Conservation (phyloP, 2,888 invertebrate species). For the Himalopsyche anomala region DNA sequence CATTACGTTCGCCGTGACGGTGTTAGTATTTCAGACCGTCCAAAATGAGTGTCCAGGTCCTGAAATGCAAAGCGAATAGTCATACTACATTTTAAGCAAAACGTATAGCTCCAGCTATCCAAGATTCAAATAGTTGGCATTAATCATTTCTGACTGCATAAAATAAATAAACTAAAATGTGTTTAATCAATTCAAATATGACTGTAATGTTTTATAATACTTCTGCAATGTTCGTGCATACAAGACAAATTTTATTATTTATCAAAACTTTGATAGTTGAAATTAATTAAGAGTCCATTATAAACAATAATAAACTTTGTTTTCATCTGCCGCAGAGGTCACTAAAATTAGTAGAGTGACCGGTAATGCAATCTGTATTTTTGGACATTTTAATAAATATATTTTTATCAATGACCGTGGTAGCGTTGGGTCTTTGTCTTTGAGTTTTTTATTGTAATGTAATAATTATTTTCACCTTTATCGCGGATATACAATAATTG, state of each 20-base stretch:
- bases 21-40: too few species aligned
- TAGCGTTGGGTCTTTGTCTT: neutral
- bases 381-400: neutral
- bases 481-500: neutral
- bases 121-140: too few species aligned
- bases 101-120: too few species aligned
- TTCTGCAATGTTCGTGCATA: too few species aligned
- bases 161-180: too few species aligned
- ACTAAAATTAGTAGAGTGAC: neutral
- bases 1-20: too few species aligned
- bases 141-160: too few species aligned
- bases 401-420: neutral
- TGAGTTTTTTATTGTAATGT: neutral
- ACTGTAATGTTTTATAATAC: neutral
- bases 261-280: neutral
- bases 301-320: neutral
- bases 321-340: constrained; percentile 6
- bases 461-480: neutral
- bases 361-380: neutral
- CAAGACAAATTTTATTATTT: too few species aligned
- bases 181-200: too few species aligned
- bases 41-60: too few species aligned
- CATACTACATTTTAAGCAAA: too few species aligned
- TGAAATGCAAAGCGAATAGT: too few species aligned
- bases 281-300: neutral